These are phyloP conservation scores for Pangasius macronema DNA, from an alignment of 2,797 vertebrate species.

Conservation along the genomic window DNA sequence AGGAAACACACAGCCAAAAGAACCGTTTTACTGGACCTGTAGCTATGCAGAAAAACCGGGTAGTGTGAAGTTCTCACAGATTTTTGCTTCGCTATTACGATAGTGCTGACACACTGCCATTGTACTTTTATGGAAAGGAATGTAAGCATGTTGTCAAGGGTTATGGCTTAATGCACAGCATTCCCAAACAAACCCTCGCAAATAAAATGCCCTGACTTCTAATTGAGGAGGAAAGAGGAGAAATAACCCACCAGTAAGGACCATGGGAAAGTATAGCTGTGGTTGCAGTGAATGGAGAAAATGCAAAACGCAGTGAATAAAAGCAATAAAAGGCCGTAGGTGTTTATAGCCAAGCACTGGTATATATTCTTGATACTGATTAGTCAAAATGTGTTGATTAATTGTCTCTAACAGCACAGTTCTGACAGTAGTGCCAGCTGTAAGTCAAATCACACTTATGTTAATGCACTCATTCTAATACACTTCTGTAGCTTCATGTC, in stretches of 20 bases:
- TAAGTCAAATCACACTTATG: not conserved
- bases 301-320: not conserved
- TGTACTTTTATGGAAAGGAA: conserved; percentile 65
- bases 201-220: conserved; percentile 47
- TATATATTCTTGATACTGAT: not conserved
- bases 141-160: conserved; percentile 55
- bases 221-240: conserved; percentile 42
- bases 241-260: conserved; percentile 30
- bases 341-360: not conserved
- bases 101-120: not conserved
- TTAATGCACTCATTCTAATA: not conserved
- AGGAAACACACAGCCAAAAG: not conserved
- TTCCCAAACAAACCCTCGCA: conserved; percentile 55
- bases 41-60: not conserved
- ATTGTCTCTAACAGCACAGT: not conserved
- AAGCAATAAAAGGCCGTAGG: not conserved
- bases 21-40: not conserved
- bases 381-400: not conserved
- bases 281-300: not conserved
- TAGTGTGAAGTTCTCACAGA: not conserved
- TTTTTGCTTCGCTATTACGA: not conserved
- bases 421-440: not conserved
- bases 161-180: conserved; percentile 56
- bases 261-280: conserved; percentile 41
- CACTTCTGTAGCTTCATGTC: not conserved